These are phyloP conservation scores for Druon quercuslanigerum DNA, from an alignment of 1,140 invertebrate species.

Conservation along the genomic window DNA sequence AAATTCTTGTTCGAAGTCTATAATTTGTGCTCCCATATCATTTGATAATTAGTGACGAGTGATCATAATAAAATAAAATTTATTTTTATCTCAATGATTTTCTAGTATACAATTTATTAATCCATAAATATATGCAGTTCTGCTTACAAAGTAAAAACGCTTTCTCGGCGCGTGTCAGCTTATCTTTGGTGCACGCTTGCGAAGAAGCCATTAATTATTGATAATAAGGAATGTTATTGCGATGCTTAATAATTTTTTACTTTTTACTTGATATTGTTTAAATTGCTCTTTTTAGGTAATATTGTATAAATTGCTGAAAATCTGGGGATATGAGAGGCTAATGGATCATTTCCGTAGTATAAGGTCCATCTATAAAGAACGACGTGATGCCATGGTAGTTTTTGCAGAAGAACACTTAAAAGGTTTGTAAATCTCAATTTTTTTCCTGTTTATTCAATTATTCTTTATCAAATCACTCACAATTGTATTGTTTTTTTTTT, in stretches of 20 bases:
- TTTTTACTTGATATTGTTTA: conserved; percentile 79
- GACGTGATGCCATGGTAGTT: conserved; percentile 79
- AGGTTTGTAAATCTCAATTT: conserved; percentile 64
- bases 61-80: too few relatives aligned
- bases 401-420: conserved; percentile 80
- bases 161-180: conserved; percentile 45
- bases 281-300: conserved; percentile 71
- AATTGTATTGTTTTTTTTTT: too few relatives aligned
- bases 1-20: too few relatives aligned
- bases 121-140: not conserved
- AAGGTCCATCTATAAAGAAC: conserved; percentile 79
- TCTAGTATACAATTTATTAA: not conserved
- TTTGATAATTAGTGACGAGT: too few relatives aligned
- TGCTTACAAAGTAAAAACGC: not conserved
- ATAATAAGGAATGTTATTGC: conserved; percentile 34
- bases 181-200: conserved; percentile 37
- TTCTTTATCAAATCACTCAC: too few relatives aligned
- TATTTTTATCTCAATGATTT: too few relatives aligned
- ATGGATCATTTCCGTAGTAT: conserved; percentile 79
- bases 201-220: conserved; percentile 40
- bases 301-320: conserved; percentile 78
- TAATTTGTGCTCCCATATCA: too few relatives aligned
- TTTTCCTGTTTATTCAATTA: too few relatives aligned
- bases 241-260: conserved; percentile 42
- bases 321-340: conserved; percentile 80